These are phyloP conservation scores for Neolamprologus cancellatus DNA, from an alignment of 2,113 vertebrate genomes.

Conservation along the genomic window DNA sequence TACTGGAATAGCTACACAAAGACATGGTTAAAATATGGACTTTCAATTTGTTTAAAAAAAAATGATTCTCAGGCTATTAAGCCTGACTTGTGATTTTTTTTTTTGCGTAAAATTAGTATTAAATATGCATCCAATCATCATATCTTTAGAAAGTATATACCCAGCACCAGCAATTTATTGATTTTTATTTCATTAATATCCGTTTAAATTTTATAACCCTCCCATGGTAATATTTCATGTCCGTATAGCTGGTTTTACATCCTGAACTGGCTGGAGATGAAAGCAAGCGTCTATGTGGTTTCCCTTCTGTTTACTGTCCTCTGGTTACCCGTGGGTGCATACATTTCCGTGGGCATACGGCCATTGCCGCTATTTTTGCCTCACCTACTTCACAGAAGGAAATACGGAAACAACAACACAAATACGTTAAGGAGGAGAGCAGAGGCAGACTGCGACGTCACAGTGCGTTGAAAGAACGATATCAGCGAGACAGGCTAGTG, in stretches of 20 bases:
- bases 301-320: background rate
- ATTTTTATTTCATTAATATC: background rate
- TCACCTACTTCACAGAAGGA: background rate
- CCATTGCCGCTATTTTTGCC: background rate
- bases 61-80: background rate
- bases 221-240: background rate
- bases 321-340: background rate
- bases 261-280: background rate
- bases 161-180: background rate
- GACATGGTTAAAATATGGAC: background rate
- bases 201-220: background rate
- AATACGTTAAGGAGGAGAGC: background rate
- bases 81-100: background rate
- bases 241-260: background rate
- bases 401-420: background rate
- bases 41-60: background rate
- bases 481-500: background rate
- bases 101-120: background rate
- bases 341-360: background rate
- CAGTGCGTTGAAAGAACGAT: conserved; percentile 2
- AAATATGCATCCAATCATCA: background rate
- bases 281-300: background rate
- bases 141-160: background rate
- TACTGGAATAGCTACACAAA: background rate
- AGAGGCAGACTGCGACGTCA: background rate